Evolutionary conservation across 2,797 vertebrate species (phyloP), one percentile per base, ranked within the genome.

Genomic region (Crenuchus spilurus): DNA sequence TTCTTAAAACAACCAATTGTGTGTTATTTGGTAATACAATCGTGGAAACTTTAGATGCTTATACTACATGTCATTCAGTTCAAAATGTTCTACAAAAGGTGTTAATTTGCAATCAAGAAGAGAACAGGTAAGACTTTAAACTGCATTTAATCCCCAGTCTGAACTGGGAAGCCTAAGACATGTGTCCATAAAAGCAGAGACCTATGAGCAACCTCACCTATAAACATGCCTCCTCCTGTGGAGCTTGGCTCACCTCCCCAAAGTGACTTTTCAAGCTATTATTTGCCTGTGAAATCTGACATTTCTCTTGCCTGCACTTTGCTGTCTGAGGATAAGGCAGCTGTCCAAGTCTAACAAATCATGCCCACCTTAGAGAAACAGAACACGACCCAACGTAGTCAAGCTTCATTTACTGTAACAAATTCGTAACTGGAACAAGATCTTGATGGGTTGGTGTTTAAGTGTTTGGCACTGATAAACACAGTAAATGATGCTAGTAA

Each of bases 261-360:
- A 75, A 54, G 26, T 72, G 51, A 24, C 37, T 33, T 67, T 76
- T 41, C 5, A 31, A 24, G 51, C 70, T 75, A 73, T 68, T 81
- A 63, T 26, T 70, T 58, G 51, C 62, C 55, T 82, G 82, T 79
- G 81, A 89, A 87, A 83, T 85, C 82, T 88, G 82, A 73, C 83
- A 68, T 76, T 75, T 84, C 52, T 83, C 74, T 82, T 77, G 83
- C 73, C 72, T 85, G 77, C 83, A 76, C 78, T 46, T 35, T 65
- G 26, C 76, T 55, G 73, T 78, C 74, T 83, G 75, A 61, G 72
- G 77, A 84, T 82, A 78, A 65, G 54, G 70, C 30, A 51, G 70
- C 31, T 54, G 72, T 74, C 70, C 76, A 78, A 75, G 79, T 74
- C 68, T 74, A 79, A 75, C 79, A 80, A 80, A 86, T 78, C 79